phyloP scores from a whole-genome alignment of 2,888 invertebrate genomes.

The Cantharis flavilabris region DNA sequence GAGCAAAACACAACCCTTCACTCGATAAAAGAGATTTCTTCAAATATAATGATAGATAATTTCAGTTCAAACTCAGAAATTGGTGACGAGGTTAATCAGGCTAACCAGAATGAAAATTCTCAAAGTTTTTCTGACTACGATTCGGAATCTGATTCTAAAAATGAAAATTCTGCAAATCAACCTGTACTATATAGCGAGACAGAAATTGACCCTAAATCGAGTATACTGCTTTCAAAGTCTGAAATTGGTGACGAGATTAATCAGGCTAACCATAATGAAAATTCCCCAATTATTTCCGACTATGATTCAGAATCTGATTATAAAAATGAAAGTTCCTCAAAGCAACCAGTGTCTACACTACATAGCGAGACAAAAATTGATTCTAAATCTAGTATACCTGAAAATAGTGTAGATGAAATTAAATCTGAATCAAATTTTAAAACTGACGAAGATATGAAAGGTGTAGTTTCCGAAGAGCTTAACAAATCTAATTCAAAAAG shows the following conservation, averaged over 20 bases:
- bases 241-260: neutral
- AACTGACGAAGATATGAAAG: neutral
- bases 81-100: neutral
- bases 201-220: neutral
- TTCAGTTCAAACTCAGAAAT: neutral
- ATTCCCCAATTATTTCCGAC: neutral
- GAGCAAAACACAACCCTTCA: neutral
- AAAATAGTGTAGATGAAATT: neutral
- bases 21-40: neutral
- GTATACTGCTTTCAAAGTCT: neutral
- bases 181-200: neutral
- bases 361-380: neutral
- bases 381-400: neutral
- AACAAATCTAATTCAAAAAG: neutral
- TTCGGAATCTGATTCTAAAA: neutral
- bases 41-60: neutral
- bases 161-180: neutral
- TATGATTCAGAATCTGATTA: neutral
- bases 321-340: neutral
- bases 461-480: neutral
- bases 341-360: neutral
- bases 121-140: neutral
- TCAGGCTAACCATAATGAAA: neutral
- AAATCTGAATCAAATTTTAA: neutral
- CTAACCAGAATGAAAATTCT: neutral